Base-by-base conservation (phyloP, 2,797 vertebrate genomes). In the Potorous gilbertii region DNA sequence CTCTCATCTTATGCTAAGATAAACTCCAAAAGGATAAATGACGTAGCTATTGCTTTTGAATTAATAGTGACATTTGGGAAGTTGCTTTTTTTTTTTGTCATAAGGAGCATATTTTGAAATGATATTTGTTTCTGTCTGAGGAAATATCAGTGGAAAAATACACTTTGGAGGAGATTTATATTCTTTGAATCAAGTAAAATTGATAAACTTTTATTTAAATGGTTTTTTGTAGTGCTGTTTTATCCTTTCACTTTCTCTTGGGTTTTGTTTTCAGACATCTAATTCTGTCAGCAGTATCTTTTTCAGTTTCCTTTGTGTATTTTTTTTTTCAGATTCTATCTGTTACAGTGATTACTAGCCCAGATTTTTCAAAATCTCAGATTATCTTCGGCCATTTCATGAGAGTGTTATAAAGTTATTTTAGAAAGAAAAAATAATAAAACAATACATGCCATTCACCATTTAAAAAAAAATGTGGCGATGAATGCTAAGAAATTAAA, bases 221-320 rank as follows among this genome's bases (percentile, higher is more conserved):
- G 27, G 21, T 81, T 81, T 81, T 81, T 81, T 81, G 40, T 27
- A 46, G 21, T 46, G n/a, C 18, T 81, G 8, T 81, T 40, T 74
- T n/a, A 74, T 81, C 46, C 40, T 81, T 46, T 81, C 21, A 81
- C 40, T 81, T 66, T 81, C 40, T 46, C 21, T 24, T 81, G 40
- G 29, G 34, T 95, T 94, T 96, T 90, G 40, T 50, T 89, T 89
- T 96, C 6, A 94, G 40, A 92, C 21, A 8, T 74, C 91, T 96
- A 50, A 8, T 56, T 94, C 96, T 55, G 56, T 91, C 91, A 93
- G 27, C 27, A 3, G 27, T 90, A 3, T 55, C 40, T 24, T 27
- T 81, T 93, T 90, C 50, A 92, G n/a, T 90, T 74, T 46, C 21
- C 81, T 96, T 74, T 90, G 31, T 90, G 55, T 94, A 31, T 90